These are phyloP conservation scores for Cynocephalus volans DNA, from an alignment of 2,113 vertebrate species.

Conservation along the genomic window DNA sequence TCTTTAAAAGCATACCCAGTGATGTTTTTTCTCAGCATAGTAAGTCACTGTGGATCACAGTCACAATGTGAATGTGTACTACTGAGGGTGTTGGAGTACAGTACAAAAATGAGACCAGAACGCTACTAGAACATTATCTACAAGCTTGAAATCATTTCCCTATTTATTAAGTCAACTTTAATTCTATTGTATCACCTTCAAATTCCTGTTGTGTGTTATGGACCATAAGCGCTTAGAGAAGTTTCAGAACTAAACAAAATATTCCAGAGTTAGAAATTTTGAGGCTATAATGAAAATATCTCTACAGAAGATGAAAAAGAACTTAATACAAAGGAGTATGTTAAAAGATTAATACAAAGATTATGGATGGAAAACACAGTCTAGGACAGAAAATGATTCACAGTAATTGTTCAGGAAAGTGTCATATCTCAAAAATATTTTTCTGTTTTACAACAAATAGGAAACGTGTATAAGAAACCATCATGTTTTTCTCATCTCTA, in stretches of 20 bases:
- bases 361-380: background rate
- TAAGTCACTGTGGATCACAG: background rate
- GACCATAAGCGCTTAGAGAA: background rate
- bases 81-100: background rate
- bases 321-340: background rate
- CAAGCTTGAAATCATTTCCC: constrained; percentile 52
- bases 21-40: background rate
- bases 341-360: background rate
- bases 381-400: background rate
- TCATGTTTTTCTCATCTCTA: background rate
- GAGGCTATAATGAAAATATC: background rate
- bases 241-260: constrained; percentile 56
- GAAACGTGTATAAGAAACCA: background rate
- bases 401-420: background rate
- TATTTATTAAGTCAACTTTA: constrained; percentile 5
- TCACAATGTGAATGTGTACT: background rate
- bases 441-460: constrained; percentile 50
- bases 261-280: constrained; percentile 33
- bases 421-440: background rate
- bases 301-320: background rate
- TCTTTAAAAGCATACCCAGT: constrained; percentile 16
- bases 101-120: background rate
- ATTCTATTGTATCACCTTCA: background rate
- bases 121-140: background rate
- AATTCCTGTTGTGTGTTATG: background rate